Base-by-base conservation (phyloP, 2,113 vertebrate species). In the Perca flavescens region DNA sequence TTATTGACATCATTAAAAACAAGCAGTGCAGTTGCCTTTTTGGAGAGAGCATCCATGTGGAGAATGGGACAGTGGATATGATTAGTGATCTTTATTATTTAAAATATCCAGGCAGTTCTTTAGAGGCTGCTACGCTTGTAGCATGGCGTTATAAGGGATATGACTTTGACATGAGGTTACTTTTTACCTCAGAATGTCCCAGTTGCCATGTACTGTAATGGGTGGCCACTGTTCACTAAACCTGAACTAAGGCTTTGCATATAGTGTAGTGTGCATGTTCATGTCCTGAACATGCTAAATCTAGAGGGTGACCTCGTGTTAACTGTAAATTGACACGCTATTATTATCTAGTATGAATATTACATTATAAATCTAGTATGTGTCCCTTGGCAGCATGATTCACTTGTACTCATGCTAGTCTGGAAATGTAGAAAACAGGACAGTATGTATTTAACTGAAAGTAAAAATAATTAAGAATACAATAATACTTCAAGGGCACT, bases 171-270 rank as follows among this genome's bases (percentile, higher is more conserved):
- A 34, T 34, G 54, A 68, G 62, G 25, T 46, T 53, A 57, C 12
- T 50, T 25, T 34, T 66, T 63, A 31, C 25, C 52, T 76, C 50
- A 22, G 4, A 70, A 52, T 70, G 54, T 67, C n/a, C 5, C 47
- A n/a, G 17, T 22, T 67, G 78, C 28, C 15, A 56, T 3, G 4
- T 22, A 14, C 14, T 49, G 40, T 9, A 50, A 61, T 60, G 36
- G 46, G 36, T 77, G 40, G 19, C 16, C n/a, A 49, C 74, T 50
- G 67, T 64, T 83, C 52, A 74, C 31, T 1, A 2, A 86, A 53
- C 16, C 65, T 54, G 22, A 83, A 66, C n/a, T 17, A 43, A 21
- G 31, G 21, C 11, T 67, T 66, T 31, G 19, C 22, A 40, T 61
- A 56, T 6, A 17, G 16, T 16, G 21, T 16, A 31, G 16, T 14